Base-by-base conservation (phyloP, 2,888 invertebrate species). In the Acleris laterana region DNA sequence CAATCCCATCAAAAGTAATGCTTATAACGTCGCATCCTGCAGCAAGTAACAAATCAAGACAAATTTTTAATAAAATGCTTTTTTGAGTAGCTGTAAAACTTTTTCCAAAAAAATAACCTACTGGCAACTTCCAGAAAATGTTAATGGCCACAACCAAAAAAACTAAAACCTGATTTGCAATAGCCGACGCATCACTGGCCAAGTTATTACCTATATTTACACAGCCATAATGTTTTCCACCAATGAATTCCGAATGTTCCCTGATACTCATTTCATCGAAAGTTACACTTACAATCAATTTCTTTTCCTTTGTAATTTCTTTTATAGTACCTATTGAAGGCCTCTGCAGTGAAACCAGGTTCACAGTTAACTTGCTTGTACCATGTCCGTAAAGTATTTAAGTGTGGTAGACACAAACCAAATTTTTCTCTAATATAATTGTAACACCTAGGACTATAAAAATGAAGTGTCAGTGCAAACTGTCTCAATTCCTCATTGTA, bases 201-300 rank as follows among this genome's bases (percentile, higher is more conserved):
- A 51, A 51, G 19, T 51, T 20, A 51, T 51, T 51, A 19, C 52
- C 52, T 46, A 51, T 13, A 51, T 51, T 51, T 16, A 51, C 52
- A 19, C 19, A 51, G 19, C 52, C 52, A 20, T 51, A 51, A 51
- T 20, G 22, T 52, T 52, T 52, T 16, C 20, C 20, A 20, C 52
- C 52, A 16, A 17, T 20, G 20, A 52, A 19, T 52, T 52, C 52
- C 16, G 52, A 20, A n/a, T 52, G 52, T 52, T 52, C 17, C 20
- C 52, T 52, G n/a, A 52, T 52, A 19, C 20, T 52, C 20, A 52
- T 52, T 52, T 52, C 52, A 19, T 52, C 52, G 20, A 52, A 52
- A 17, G 22, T 52, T 52, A 52, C 16, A 19, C 22, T 52, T 16
- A 52, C 52, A 52, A 19, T 19, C n/a, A 52, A 19, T 17, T 13